phyloP scores from a whole-genome alignment of 1,140 invertebrate species.

The Tetragnatha versicolor region DNA sequence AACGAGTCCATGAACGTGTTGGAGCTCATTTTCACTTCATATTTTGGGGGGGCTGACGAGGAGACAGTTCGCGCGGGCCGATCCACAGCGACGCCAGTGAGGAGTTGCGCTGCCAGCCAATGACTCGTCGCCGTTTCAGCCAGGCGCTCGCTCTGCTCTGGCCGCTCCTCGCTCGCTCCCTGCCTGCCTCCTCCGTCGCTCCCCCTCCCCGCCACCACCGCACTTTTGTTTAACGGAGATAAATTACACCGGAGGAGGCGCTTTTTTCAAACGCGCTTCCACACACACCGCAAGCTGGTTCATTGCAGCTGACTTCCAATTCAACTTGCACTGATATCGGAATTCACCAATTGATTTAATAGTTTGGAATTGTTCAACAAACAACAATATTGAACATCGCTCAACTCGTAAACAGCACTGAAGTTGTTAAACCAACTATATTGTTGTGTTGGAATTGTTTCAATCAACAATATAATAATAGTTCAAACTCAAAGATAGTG shows the following conservation, averaged over 20 bases:
- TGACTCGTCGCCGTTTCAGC: constrained; percentile 54
- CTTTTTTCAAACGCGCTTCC: constrained; percentile 51
- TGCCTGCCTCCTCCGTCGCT: not conserved
- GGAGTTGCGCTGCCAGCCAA: constrained; percentile 57
- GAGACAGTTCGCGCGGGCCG: not conserved
- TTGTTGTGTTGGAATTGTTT: too few relatives aligned
- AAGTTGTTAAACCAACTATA: too few relatives aligned
- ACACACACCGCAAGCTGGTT: too few relatives aligned
- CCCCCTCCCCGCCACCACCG: not conserved
- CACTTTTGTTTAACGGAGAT: constrained; percentile 12
- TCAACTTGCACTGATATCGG: too few relatives aligned
- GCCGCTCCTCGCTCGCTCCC: constrained; percentile 37
- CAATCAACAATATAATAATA: too few relatives aligned
- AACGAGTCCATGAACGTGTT: constrained; percentile 94
- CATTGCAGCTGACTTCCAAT: too few relatives aligned
- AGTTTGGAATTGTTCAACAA: too few relatives aligned
- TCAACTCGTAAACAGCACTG: too few relatives aligned
- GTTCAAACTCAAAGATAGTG: too few relatives aligned
- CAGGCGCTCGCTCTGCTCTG: constrained; percentile 2
- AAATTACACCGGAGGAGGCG: too few relatives aligned
- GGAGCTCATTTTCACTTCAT: constrained; percentile 80
- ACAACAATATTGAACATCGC: too few relatives aligned
- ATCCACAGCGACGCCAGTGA: constrained; percentile 57
- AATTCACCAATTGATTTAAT: too few relatives aligned
- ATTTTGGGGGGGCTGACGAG: constrained; percentile 45